Evolutionary conservation across 2,888 invertebrate genomes (phyloP).

Genomic region (Itoplectis maculator): DNA sequence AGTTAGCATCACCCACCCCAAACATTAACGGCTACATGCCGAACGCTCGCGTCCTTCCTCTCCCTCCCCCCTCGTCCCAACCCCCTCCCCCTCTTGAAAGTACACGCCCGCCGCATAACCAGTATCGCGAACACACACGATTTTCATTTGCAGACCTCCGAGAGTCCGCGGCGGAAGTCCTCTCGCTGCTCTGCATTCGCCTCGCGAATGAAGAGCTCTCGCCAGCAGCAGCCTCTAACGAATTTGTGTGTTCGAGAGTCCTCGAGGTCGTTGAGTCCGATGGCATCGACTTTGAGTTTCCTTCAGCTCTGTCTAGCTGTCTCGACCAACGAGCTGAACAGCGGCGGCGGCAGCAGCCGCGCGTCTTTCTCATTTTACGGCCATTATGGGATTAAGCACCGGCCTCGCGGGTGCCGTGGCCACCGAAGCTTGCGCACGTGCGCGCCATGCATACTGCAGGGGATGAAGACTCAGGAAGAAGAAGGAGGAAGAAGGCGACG

Average conservation of each 20-base stretch:
- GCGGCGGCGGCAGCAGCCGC: slow-evolving; percentile 48
- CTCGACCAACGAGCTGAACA: not conserved
- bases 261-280: too few relatives aligned
- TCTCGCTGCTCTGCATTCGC: too few relatives aligned
- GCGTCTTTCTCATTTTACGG: slow-evolving; percentile 64
- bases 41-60: not conserved
- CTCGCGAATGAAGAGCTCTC: too few relatives aligned
- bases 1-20: slow-evolving; percentile 22
- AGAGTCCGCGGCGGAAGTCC: not conserved
- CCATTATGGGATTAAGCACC: slow-evolving; percentile 68
- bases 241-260: too few relatives aligned
- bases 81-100: not conserved
- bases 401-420: slow-evolving; percentile 7
- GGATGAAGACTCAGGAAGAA: too few relatives aligned
- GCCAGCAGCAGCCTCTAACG: too few relatives aligned
- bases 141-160: not conserved
- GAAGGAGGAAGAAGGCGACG: too few relatives aligned
- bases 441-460: slow-evolving; percentile 10
- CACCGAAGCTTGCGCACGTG: slow-evolving; percentile 9
- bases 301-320: not conserved
- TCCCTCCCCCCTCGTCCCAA: not conserved
- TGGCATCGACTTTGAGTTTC: not conserved
- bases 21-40: slow-evolving; percentile 18
- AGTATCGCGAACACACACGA: not conserved
- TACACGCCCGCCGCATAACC: not conserved